Conservation (phyloP, 2,888 invertebrate species). For the Leptinotarsa juncta region DNA sequence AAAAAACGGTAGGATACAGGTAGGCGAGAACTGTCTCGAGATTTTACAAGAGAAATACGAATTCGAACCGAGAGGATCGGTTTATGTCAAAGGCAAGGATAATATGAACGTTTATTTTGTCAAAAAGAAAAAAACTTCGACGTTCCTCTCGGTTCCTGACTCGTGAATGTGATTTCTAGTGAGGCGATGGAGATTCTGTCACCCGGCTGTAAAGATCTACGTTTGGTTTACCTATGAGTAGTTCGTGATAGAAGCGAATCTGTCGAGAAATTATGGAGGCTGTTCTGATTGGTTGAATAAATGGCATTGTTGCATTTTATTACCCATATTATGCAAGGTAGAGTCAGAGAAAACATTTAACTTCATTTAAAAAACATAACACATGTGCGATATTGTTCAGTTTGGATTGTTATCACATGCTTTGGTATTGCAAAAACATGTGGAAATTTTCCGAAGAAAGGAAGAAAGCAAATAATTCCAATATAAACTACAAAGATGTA, state of each 20-base stretch:
- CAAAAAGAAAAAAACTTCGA: constrained; percentile 67
- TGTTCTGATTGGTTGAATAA: neutral
- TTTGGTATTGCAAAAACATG: no score
- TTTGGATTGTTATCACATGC: no score
- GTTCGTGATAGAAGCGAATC: neutral
- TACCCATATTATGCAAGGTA: no score
- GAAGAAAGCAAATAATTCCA: no score
- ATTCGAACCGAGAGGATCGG: constrained; percentile 92
- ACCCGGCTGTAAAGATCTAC: constrained; percentile 4
- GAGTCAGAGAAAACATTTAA: no score
- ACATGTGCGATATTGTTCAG: no score
- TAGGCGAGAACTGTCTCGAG: constrained; percentile 80
- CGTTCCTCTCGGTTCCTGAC: constrained; percentile 48
- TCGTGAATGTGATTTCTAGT: constrained; percentile 41
- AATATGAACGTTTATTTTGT: constrained; percentile 91
- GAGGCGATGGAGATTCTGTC: constrained; percentile 10
- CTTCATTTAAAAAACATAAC: no score
- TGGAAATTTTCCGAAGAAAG: no score
- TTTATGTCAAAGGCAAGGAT: constrained; percentile 97
- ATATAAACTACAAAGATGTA: no score
- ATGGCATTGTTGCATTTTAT: no score
- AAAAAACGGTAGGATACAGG: constrained; percentile 85
- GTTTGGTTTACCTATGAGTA: neutral
- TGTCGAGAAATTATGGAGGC: neutral
- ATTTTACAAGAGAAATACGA: constrained; percentile 81